A percentile compares a stretch with the other conserved stretches of the same genome.
phyloP scores from a whole-genome alignment of 2,888 invertebrate species.

The Candidula unifasciata region DNA sequence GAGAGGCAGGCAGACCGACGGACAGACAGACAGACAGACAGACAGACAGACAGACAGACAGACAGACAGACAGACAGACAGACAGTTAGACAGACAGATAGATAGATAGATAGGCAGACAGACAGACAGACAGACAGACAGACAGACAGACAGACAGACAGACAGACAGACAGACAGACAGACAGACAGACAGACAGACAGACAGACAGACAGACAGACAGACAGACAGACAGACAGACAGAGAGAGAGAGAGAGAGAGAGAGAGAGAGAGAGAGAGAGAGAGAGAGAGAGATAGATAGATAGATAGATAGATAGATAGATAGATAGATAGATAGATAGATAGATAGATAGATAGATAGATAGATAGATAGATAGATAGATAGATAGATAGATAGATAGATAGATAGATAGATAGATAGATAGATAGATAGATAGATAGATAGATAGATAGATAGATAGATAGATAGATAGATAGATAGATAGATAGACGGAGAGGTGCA shows the following conservation, averaged over 20 bases:
- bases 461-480: too few species aligned
- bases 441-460: neutral
- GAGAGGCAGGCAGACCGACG: too few species aligned
- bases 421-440: neutral
- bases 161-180: too few species aligned
- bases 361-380: neutral
- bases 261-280: constrained; percentile 4
- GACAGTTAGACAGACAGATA: too few species aligned
- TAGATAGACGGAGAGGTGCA: too few species aligned
- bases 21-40: too few species aligned
- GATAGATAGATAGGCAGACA: too few species aligned
- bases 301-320: neutral
- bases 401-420: neutral
- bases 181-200: neutral
- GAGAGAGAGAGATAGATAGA: neutral
- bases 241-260: neutral
- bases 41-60: too few species aligned
- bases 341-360: neutral
- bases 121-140: too few species aligned
- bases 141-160: too few species aligned
- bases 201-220: neutral
- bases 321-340: neutral
- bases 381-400: neutral
- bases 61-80: too few species aligned
- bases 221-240: neutral